Percentiles rank a stretch among this genome's conserved stretches.
Conservation (phyloP, 2,888 invertebrate genomes). For the Tromatobia lineatoria region DNA sequence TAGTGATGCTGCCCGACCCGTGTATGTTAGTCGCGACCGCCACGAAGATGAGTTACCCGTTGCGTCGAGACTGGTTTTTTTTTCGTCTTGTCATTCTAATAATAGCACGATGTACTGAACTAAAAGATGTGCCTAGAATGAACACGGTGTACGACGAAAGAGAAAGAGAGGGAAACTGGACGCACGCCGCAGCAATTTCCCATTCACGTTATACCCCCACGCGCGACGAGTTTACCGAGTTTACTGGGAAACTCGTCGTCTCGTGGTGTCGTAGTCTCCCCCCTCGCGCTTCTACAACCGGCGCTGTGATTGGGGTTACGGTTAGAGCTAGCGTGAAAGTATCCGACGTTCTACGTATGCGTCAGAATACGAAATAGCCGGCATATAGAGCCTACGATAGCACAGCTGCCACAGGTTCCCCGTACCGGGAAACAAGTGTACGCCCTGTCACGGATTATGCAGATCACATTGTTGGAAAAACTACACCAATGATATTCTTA, state of each 20-base stretch:
- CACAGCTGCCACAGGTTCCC: conserved; percentile 35
- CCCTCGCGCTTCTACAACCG: not conserved
- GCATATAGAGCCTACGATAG: not conserved
- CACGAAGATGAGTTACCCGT: not conserved
- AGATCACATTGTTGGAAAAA: conserved; percentile 62
- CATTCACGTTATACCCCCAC: conserved; percentile 58
- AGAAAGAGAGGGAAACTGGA: conserved; percentile 17
- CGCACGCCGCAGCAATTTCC: conserved; percentile 59
- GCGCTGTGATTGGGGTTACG: conserved; percentile 17
- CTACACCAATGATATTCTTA: conserved; percentile 8
- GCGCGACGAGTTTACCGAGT: conserved; percentile 33
- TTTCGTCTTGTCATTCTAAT: conserved; percentile 9
- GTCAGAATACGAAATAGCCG: not conserved
- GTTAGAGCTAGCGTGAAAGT: conserved; percentile 46
- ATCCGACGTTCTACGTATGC: conserved; percentile 19
- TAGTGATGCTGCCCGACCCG: conserved; percentile 22
- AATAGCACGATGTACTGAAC: not conserved
- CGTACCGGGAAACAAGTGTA: conserved; percentile 70
- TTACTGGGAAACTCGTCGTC: conserved; percentile 52
- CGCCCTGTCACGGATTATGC: conserved; percentile 72
- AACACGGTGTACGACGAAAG: not conserved
- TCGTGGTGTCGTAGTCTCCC: conserved; percentile 34
- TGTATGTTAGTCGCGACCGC: not conserved
- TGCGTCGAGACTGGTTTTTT: not conserved
- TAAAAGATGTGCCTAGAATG: not conserved